Base-by-base conservation (phyloP, 2,797 vertebrate genomes). In the Silurus lanzhouensis region DNA sequence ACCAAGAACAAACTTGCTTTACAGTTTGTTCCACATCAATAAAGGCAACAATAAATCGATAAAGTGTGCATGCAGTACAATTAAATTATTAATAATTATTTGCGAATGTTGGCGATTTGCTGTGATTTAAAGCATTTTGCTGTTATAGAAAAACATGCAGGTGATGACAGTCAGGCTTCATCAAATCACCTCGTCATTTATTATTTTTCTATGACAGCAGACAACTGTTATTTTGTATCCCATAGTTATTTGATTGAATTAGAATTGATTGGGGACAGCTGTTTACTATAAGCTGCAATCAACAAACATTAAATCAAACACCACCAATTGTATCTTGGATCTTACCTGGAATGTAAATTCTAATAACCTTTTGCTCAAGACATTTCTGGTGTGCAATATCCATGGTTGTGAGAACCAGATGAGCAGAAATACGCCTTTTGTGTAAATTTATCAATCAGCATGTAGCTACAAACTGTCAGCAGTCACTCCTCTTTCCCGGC, bases 401-500 rank as follows among this genome's bases (percentile, higher is more conserved):
- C 15, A 20, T 3, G 19, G 57, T 10, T 5, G 25, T 61, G 3
- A 20, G 15, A 60, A 38, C 6, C 2, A 77, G 55, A 38, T n/a
- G 27, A n/a, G 58, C 27, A 44, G 14, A 27, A 22, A 27, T 27
- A 27, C 6, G 15, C 78, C 25, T 67, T 46, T 52, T 27, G 38
- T 67, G 46, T 52, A 52, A 9, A 12, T 81, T 67, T 25, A 55
- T 20, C 79, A 66, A n/a, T 64, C 77, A 12, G 27, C 15, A 20
- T 55, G 63, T 52, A 67, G 27, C 12, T 46, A 57, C 14, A 55
- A 12, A 81, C 63, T 31, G 60, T 64, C 77, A n/a, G 20, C 19
- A 75, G 83, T 76, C 77, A 88, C 70, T 72, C 61, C 66, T 66
- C 20, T 64, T 85, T 81, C 61, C 48, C 20, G 78, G 72, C 44